phyloP scores from a whole-genome alignment of 2,888 invertebrate species.

The Nemurella pictetii region DNA sequence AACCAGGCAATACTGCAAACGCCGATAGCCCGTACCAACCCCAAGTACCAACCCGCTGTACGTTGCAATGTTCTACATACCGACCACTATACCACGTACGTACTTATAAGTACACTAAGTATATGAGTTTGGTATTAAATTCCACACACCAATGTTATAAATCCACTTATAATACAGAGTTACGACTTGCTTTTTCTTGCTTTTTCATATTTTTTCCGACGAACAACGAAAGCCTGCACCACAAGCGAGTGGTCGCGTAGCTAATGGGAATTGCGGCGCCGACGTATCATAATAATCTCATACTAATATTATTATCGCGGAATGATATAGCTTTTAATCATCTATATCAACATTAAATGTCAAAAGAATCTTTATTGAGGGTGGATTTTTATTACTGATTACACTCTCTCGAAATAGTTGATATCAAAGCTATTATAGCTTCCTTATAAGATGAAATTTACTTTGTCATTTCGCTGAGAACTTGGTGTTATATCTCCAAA shows the following conservation, averaged over 20 bases:
- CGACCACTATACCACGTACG: not conserved
- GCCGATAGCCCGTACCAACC: not conserved
- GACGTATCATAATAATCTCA: not conserved
- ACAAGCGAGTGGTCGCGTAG: not conserved
- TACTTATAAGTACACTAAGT: not conserved
- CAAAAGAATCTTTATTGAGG: not conserved
- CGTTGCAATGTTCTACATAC: not conserved
- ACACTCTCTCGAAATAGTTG: not conserved
- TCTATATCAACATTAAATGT: constrained; percentile 2
- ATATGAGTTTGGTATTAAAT: not conserved
- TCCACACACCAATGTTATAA: not conserved
- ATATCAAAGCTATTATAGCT: not conserved
- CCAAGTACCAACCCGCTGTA: not conserved
- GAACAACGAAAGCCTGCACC: not conserved
- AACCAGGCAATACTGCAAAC: not conserved
- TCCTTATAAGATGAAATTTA: no score
- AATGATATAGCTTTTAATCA: constrained; percentile 11
- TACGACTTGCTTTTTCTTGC: not conserved
- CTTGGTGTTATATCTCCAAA: no score
- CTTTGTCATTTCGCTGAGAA: not conserved
- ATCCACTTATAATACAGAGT: not conserved
- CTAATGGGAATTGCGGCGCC: constrained; percentile 16
- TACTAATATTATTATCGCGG: not conserved
- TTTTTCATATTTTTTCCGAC: not conserved
- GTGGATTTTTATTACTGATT: not conserved